Conservation (phyloP, 2,888 invertebrate genomes). For the Schizaphis graminum region DNA sequence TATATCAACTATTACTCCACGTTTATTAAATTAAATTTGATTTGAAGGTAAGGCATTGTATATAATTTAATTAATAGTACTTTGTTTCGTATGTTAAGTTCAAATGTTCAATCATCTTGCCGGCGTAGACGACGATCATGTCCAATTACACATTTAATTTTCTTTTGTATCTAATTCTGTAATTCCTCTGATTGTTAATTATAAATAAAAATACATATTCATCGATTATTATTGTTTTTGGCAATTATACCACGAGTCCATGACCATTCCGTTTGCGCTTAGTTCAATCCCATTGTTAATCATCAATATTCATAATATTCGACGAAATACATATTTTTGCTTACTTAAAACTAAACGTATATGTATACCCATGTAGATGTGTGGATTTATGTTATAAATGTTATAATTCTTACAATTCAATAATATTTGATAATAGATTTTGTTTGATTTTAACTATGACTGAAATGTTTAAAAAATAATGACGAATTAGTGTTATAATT, state of each 20-base stretch:
- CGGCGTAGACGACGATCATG: neutral
- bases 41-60: neutral
- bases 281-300: neutral
- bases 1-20: neutral
- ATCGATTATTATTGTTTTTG: neutral
- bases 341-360: neutral
- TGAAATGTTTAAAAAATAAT: neutral
- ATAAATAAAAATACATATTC: neutral
- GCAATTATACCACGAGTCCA: neutral
- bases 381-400: neutral
- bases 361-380: neutral
- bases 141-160: neutral
- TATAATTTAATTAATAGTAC: neutral
- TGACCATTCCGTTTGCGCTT: neutral
- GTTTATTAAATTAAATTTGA: neutral
- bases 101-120: neutral
- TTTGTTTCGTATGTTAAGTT: neutral
- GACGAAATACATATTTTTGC: neutral
- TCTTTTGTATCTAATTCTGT: neutral
- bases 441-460: neutral
- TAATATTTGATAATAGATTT: neutral
- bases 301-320: neutral
- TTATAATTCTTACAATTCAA: neutral
- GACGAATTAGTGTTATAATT: neutral
- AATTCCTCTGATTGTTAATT: neutral